These are phyloP conservation scores for Himantopus leucocephalus DNA, from an alignment of 2,113 vertebrate species.

Conservation along the genomic window DNA sequence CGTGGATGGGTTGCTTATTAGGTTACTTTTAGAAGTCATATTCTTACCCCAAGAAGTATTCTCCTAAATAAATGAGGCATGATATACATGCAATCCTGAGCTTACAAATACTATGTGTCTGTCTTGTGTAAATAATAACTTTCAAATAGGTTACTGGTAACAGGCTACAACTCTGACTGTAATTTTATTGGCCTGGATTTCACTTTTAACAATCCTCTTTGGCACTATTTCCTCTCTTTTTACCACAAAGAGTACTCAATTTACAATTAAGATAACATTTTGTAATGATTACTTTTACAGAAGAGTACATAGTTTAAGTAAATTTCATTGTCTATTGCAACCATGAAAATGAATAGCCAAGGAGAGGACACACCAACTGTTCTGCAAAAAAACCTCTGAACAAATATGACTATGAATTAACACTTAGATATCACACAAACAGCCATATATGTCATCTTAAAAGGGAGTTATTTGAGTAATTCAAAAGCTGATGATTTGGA, in stretches of 20 bases:
- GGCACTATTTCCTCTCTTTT: neutral
- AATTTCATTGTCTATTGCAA: slow-evolving; percentile 33
- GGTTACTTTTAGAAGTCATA: neutral
- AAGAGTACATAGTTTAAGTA: slow-evolving; percentile 34
- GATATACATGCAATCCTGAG: neutral
- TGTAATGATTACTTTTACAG: slow-evolving; percentile 40
- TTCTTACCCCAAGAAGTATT: neutral
- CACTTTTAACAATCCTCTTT: neutral
- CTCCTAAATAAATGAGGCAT: neutral
- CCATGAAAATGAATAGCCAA: slow-evolving; percentile 39
- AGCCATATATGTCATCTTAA: slow-evolving; percentile 53
- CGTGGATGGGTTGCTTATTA: neutral
- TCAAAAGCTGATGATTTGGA: slow-evolving; percentile 62
- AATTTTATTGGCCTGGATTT: neutral
- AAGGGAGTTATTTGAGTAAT: slow-evolving; percentile 46
- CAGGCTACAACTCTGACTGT: neutral
- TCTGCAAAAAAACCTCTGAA: slow-evolving; percentile 33
- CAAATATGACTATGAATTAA: slow-evolving; percentile 53
- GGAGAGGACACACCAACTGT: slow-evolving; percentile 37
- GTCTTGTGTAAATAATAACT: neutral
- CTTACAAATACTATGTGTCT: neutral
- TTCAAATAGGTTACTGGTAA: neutral
- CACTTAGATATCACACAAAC: slow-evolving; percentile 34
- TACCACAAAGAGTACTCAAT: neutral
- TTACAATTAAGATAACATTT: slow-evolving; percentile 29